phyloP scores from a whole-genome alignment of 2,113 vertebrate species.

The Limnothrissa miodon region DNA sequence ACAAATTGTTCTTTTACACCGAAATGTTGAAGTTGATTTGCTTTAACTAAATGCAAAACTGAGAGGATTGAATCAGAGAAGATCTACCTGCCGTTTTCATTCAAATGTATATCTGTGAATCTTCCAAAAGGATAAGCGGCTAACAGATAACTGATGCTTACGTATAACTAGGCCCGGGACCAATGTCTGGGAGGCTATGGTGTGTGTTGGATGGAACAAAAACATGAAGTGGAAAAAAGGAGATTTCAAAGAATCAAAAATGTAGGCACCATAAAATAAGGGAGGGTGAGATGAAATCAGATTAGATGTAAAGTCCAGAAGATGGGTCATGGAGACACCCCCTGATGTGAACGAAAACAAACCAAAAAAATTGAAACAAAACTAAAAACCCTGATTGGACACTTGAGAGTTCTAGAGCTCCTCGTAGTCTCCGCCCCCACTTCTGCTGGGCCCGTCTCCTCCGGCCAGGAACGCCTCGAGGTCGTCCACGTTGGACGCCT shows the following conservation, averaged over 20 bases:
- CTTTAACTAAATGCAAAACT: not conserved
- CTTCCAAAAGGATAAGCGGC: not conserved
- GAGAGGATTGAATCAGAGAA: not conserved
- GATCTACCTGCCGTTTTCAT: not conserved
- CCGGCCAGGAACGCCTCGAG: slow-evolving; percentile 82
- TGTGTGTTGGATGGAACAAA: not conserved
- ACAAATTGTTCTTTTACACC: not conserved
- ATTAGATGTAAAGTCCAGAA: not conserved
- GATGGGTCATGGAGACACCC: not conserved
- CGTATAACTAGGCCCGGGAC: not conserved
- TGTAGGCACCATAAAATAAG: slow-evolving; percentile 22
- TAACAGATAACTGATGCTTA: not conserved
- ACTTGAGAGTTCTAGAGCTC: slow-evolving; percentile 68
- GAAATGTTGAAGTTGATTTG: not conserved
- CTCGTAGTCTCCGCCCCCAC: slow-evolving; percentile 77
- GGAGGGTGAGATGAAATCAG: slow-evolving; percentile 24
- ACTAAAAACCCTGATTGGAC: slow-evolving; percentile 22
- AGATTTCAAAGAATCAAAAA: slow-evolving; percentile 17
- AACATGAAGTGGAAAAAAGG: not conserved
- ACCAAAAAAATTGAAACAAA: not conserved
- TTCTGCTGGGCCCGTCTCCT: slow-evolving; percentile 51
- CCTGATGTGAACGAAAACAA: not conserved
- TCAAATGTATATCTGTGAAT: not conserved
- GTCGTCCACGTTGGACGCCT: slow-evolving; percentile 65
- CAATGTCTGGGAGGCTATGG: not conserved